These are phyloP conservation scores for Anagyrus pseudococci DNA, from an alignment of 2,888 invertebrate species.

Conservation along the genomic window DNA sequence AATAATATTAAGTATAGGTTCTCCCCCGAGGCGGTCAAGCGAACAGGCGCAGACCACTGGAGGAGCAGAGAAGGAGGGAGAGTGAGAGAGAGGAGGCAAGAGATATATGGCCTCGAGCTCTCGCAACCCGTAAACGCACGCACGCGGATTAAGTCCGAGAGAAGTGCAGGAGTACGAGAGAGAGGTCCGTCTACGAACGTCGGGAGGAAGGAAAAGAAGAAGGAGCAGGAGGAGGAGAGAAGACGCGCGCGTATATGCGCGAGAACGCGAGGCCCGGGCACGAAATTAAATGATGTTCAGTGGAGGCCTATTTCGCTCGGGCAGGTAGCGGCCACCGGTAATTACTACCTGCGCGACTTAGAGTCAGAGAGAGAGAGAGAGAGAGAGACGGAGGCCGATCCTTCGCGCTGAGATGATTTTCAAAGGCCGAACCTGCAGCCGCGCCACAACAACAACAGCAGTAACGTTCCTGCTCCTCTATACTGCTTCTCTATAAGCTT, in stretches of 20 bases:
- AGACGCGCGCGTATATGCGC: conserved; percentile 24
- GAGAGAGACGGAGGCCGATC: too few relatives aligned
- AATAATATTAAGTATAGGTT: conserved; percentile 54
- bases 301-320: conserved; percentile 57
- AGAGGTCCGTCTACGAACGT: too few relatives aligned
- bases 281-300: conserved; percentile 61
- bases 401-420: conserved; percentile 25
- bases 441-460: conserved; percentile 20
- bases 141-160: conserved; percentile 37
- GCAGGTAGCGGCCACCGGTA: conserved; percentile 63
- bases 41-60: conserved; percentile 28
- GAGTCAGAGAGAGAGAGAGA: too few relatives aligned
- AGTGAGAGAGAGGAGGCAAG: conserved; percentile 41
- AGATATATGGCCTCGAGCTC: conserved; percentile 53
- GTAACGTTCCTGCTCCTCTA: too few relatives aligned
- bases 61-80: too few relatives aligned
- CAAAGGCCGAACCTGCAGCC: conserved; percentile 21
- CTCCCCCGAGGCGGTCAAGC: conserved; percentile 41
- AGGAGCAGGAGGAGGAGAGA: conserved; percentile 3
- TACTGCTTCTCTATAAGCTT: too few relatives aligned
- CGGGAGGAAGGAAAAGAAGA: conserved; percentile 21
- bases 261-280: conserved; percentile 43
- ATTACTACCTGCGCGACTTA: conserved; percentile 57
- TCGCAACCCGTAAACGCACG: conserved; percentile 42
- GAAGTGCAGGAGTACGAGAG: conserved; percentile 26